A percentile compares a stretch with the other conserved stretches of the same genome.
phyloP scores from a whole-genome alignment of 2,888 invertebrate genomes.

The Timandra comae region DNA sequence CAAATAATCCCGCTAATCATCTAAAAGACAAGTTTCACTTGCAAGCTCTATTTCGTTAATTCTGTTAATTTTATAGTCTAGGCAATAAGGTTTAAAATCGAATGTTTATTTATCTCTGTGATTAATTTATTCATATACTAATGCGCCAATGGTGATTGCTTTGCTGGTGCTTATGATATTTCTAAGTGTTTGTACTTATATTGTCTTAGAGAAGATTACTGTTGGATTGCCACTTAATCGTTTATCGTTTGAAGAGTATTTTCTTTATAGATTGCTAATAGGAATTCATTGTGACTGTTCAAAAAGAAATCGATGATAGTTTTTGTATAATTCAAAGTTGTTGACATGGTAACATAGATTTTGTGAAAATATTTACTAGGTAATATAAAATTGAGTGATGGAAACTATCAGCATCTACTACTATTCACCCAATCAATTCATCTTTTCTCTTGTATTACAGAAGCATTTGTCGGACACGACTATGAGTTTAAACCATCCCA shows the following conservation, averaged over 20 bases:
- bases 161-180: constrained; percentile 14
- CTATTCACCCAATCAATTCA: no score
- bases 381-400: no score
- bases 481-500: no score
- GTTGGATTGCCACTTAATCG: constrained; percentile 8
- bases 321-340: no score
- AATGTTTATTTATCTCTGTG: constrained; percentile 15
- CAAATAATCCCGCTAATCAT: constrained; percentile 1
- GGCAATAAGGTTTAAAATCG: constrained; percentile 15
- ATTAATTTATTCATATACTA: constrained; percentile 14
- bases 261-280: constrained; percentile 4
- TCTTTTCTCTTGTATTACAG: no score
- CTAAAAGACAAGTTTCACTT: constrained; percentile 10
- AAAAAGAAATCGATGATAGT: no score
- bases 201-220: constrained; percentile 14
- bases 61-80: constrained; percentile 12
- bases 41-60: constrained; percentile 6
- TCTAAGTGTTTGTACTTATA: constrained; percentile 17
- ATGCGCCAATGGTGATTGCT: constrained; percentile 18
- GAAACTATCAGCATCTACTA: no score
- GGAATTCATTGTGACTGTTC: no score
- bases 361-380: no score
- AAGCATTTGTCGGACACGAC: no score
- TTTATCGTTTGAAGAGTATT: constrained; percentile 11
- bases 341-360: no score